A percentile compares a stretch with the other conserved stretches of the same genome.
These are phyloP conservation scores for Chinchilla lanigera DNA, from an alignment of 2,113 vertebrate genomes.

Conservation along the genomic window DNA sequence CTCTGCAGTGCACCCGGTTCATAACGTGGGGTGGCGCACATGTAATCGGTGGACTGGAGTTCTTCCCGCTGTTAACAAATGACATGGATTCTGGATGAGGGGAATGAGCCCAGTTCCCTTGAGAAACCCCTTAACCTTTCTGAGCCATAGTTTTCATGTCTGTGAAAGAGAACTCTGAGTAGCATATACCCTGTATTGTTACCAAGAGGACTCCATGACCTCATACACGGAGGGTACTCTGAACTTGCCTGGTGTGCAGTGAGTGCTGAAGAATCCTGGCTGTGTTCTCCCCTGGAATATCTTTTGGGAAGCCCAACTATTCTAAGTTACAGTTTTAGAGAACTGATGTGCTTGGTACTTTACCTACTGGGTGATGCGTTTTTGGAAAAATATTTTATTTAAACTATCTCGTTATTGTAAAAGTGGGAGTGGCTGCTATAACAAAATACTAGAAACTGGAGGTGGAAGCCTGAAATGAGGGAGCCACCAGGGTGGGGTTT, in stretches of 20 bases:
- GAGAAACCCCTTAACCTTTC: neutral
- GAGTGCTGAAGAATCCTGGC: rapidly evolving
- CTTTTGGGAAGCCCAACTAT: neutral
- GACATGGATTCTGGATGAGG: neutral
- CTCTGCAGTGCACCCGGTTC: neutral
- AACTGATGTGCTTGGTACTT: neutral
- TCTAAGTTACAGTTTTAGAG: neutral
- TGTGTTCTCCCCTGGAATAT: rapidly evolving
- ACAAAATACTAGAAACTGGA: neutral
- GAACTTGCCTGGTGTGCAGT: neutral
- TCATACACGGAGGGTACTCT: rapidly evolving
- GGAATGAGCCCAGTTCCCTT: neutral
- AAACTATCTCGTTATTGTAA: neutral
- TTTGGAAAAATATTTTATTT: neutral
- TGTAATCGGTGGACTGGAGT: neutral
- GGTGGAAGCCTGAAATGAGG: neutral
- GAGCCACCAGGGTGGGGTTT: too few relatives aligned
- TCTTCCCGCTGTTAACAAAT: neutral
- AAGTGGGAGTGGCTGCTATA: neutral
- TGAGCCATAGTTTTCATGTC: neutral
- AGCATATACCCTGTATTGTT: rapidly evolving
- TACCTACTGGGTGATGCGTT: neutral
- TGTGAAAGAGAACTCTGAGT: neutral
- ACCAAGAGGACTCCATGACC: neutral
- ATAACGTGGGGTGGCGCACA: neutral